phyloP scores from a whole-genome alignment of 2,797 vertebrate genomes.

The Ispidina lecontei region DNA sequence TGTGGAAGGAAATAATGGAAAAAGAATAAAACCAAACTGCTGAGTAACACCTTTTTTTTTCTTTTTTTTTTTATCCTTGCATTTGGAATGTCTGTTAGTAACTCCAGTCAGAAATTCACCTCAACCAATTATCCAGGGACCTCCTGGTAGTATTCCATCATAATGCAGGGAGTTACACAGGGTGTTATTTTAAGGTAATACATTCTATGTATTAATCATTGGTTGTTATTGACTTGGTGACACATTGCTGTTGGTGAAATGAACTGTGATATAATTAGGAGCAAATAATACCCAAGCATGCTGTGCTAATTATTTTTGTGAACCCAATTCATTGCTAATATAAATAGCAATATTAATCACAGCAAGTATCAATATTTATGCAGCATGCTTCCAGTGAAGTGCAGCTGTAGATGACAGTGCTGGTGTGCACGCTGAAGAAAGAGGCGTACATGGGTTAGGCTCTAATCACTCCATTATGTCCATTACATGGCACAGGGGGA shows the following conservation, averaged over 20 bases:
- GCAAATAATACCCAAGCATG: constrained; percentile 65
- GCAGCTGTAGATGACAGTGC: background rate
- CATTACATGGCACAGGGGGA: background rate
- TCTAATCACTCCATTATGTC: background rate
- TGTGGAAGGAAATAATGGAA: background rate
- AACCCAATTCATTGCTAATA: constrained; percentile 69
- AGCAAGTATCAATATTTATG: constrained; percentile 71
- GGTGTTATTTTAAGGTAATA: constrained; percentile 53
- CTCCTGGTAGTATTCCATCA: background rate
- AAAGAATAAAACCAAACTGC: background rate
- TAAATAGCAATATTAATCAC: constrained; percentile 73
- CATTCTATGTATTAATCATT: constrained; percentile 66
- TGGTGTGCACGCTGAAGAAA: fast-evolving
- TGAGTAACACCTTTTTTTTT: background rate
- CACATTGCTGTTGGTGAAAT: constrained; percentile 71
- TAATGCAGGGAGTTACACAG: background rate
- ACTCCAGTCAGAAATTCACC: background rate
- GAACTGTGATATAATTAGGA: constrained; percentile 76
- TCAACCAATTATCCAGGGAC: background rate
- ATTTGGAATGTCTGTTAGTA: background rate
- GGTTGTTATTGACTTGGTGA: constrained; percentile 71
- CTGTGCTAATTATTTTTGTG: constrained; percentile 76
- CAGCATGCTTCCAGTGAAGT: background rate
- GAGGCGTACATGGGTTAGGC: background rate
- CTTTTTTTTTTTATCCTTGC: background rate